Conservation (phyloP, 1,140 invertebrate genomes). For the Panagrolaimus sp. region DNA sequence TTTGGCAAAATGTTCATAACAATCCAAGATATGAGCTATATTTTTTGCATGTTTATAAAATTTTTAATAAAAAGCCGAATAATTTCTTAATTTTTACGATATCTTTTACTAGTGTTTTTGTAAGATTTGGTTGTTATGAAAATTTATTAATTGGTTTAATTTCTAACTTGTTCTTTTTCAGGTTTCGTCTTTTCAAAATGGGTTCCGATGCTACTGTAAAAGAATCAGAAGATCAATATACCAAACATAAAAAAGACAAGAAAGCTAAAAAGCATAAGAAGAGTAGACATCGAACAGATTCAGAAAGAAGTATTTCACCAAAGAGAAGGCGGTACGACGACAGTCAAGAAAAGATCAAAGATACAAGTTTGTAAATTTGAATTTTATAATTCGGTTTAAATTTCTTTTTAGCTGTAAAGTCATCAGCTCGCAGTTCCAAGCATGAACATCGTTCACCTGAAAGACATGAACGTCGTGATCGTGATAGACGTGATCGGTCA, state of each 20-base stretch:
- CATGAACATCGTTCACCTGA: neutral
- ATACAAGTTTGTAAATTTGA: conserved; percentile 4
- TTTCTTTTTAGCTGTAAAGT: neutral
- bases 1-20: no score
- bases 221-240: neutral
- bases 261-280: conserved; percentile 32
- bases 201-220: no score
- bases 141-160: no score
- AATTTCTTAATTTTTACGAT: no score
- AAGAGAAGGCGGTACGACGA: neutral
- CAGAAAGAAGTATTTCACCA: neutral
- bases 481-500: neutral
- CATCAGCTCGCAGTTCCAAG: neutral
- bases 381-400: neutral
- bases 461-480: neutral
- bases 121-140: no score
- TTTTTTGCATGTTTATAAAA: no score
- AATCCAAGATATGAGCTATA: no score
- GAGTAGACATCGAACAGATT: neutral
- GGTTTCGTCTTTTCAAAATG: no score
- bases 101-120: no score
- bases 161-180: no score
- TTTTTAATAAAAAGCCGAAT: no score
- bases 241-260: conserved; percentile 25
- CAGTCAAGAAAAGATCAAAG: neutral